Percentiles rank a stretch among this genome's conserved stretches.
Evolutionary conservation across 2,113 vertebrate genomes (phyloP).

Genomic region (Leptobrachium ailaonicum): DNA sequence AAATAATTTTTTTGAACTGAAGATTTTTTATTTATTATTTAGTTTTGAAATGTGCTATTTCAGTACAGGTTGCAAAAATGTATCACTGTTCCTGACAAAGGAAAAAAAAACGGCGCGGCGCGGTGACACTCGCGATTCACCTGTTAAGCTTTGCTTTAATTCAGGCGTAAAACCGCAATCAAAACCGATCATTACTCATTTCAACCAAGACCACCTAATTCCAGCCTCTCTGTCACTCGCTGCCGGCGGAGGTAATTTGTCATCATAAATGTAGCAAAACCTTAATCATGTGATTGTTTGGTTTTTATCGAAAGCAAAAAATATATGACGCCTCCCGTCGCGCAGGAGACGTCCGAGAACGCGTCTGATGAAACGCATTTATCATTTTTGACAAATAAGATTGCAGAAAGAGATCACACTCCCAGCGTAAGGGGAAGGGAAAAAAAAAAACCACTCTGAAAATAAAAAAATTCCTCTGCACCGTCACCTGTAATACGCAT

Average conservation of each 20-base stretch:
- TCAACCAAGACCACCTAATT: slow-evolving; percentile 71
- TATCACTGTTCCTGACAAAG: too few species aligned
- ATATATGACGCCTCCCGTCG: slow-evolving; percentile 81
- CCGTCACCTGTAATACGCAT: slow-evolving; percentile 85
- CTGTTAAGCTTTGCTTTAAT: slow-evolving; percentile 22
- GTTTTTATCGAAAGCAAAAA: slow-evolving; percentile 78
- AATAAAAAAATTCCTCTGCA: slow-evolving; percentile 63
- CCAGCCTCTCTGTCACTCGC: slow-evolving; percentile 68
- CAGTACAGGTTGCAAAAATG: too few species aligned
- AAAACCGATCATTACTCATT: slow-evolving; percentile 71
- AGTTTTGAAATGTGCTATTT: too few species aligned
- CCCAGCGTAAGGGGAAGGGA: slow-evolving; percentile 55
- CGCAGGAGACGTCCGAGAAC: slow-evolving; percentile 76
- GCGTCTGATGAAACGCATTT: slow-evolving; percentile 86
- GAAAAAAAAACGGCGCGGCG: too few species aligned
- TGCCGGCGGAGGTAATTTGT: slow-evolving; percentile 80
- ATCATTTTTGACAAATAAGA: slow-evolving; percentile 87
- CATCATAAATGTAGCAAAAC: slow-evolving; percentile 76
- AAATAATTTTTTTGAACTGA: too few species aligned
- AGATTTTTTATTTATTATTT: too few species aligned
- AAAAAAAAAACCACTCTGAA: slow-evolving; percentile 50
- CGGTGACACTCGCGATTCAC: not conserved
- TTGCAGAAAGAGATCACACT: slow-evolving; percentile 68
- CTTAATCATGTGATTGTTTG: slow-evolving; percentile 80
- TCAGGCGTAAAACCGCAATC: slow-evolving; percentile 54